A percentile compares a stretch with the other conserved stretches of the same genome.
These are phyloP conservation scores for Microctenopoma steveboyesi DNA, from an alignment of 2,797 vertebrate species.

Conservation along the genomic window DNA sequence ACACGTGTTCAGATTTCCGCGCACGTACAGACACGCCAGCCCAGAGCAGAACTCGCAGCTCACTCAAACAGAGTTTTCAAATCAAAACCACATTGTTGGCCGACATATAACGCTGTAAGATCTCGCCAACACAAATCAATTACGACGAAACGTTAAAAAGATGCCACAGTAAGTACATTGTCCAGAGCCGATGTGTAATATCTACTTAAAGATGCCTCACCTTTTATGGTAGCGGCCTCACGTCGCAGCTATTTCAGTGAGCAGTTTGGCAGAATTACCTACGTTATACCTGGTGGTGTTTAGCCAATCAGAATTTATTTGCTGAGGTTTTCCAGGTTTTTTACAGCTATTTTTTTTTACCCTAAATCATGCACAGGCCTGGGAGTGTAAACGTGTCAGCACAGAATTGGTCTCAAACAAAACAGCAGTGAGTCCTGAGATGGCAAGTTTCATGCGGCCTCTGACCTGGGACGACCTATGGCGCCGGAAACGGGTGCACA, in stretches of 20 bases:
- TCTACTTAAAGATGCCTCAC: slow-evolving; percentile 17
- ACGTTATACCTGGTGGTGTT: not conserved
- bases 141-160: slow-evolving; percentile 40
- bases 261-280: too few relatives aligned
- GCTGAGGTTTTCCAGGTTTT: slow-evolving; percentile 15
- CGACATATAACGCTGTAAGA: slow-evolving; percentile 8
- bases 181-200: slow-evolving; percentile 34
- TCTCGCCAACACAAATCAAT: slow-evolving; percentile 53
- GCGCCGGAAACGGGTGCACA: not conserved
- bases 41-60: slow-evolving; percentile 17
- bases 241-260: too few relatives aligned
- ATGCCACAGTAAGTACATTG: slow-evolving; percentile 44
- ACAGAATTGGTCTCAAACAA: not conserved
- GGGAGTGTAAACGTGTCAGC: not conserved
- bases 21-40: slow-evolving; percentile 4
- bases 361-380: not conserved
- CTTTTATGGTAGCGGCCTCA: slow-evolving; percentile 34
- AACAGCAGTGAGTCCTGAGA: too few relatives aligned
- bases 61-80: slow-evolving; percentile 41
- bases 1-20: slow-evolving; percentile 9
- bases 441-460: not conserved
- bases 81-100: slow-evolving; percentile 70
- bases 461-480: not conserved
- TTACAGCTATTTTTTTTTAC: not conserved
- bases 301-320: slow-evolving; percentile 1